Base-by-base conservation (phyloP, 2,113 vertebrate species). In the Eretmochelys imbricata region DNA sequence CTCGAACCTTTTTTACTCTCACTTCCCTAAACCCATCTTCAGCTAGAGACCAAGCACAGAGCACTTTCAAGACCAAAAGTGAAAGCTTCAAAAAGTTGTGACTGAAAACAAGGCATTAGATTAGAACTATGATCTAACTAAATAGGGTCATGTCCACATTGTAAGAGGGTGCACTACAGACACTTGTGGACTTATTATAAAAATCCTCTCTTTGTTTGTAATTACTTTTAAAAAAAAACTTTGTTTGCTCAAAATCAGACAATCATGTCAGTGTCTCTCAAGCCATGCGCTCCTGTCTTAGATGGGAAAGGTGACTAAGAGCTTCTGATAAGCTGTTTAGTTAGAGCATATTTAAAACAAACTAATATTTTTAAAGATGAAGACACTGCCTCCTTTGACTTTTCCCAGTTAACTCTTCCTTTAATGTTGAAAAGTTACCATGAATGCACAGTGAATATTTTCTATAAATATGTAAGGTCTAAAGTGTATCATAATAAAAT, bases 321-420 rank as follows among this genome's bases (percentile, higher is more conserved):
- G 81, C 20, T 72, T 51, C 25, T 7, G 22, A 2, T 1, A 46
- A 54, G 53, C 53, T 54, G 53, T 54, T 54, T 54, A 54, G 53
- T 54, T 54, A 54, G 53, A 54, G 20, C 20, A 31, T 31, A 29
- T 29, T 31, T 13, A 29, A 62, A 31, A 29, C 27, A 62, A 62
- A 62, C 27, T 9, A 29, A 46, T 53, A 85, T 76, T 80, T 31
- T 14, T 5, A 25, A 57, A 54, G 62, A 22, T 0, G 27, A 82
- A 76, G 24, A 42, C 22, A 46, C 75, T 76, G 25, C 22, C 49
- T 1, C 6, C 46, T n/a, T 54, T 0, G 0, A 38, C 38, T 27
- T 84, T n/a, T 49, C n/a, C 79, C 54, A 16, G 42, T 3, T 76
- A 76, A 46, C 38, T 25, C 42, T 76, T 76, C 42, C 24, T 46